Base-by-base conservation (phyloP, 2,888 invertebrate genomes). In the Parnassius mnemosyne region DNA sequence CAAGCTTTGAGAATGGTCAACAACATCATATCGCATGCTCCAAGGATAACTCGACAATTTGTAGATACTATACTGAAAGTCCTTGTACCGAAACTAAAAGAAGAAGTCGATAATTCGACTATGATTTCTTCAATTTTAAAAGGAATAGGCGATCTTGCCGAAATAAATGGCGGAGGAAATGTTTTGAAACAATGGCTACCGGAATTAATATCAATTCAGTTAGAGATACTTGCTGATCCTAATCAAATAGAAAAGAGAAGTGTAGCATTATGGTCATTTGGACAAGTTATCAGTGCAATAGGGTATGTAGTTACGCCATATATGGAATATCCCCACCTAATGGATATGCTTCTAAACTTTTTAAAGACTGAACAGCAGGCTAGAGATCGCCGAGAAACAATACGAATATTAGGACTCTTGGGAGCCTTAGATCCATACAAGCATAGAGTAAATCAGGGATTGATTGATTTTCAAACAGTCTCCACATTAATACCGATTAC, bases 391-490 rank as follows among this genome's bases (percentile, higher is more conserved):
- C 92, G 97, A 43, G 97, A 99, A 91, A 98, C 98, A 0, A 97
- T 99, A 65, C 93, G 98, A 47, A 98, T 99, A 9, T 89, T 99
- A 42, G 99, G 99, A 0, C 89, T 99, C 10, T 91, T 99, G 0
- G 99, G 99, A 5, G 99, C 99, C 0, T 92, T 99, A 72, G 99
- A 99, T 93, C 99, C 99, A 0, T 99, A 99, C 87, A 97, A 97
- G 77, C 97, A 99, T 81, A 99, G 98, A 90, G 96, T 99, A 87
- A 97, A 97, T 83, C 94, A 97, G 66, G 99, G 99, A 0, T 93
- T 97, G 69, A 97, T 98, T 60, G 97, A 98, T 78, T 95, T 95
- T 65, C 96, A 97, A 82, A 95, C 94, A 9, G 95, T 96, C 68
- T 95, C 96, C 0, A 95, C 95, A 9, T 91, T 97, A 46, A 95